These are phyloP conservation scores for Montifringilla adamsi DNA, from an alignment of 2,113 vertebrate species.

Conservation along the genomic window DNA sequence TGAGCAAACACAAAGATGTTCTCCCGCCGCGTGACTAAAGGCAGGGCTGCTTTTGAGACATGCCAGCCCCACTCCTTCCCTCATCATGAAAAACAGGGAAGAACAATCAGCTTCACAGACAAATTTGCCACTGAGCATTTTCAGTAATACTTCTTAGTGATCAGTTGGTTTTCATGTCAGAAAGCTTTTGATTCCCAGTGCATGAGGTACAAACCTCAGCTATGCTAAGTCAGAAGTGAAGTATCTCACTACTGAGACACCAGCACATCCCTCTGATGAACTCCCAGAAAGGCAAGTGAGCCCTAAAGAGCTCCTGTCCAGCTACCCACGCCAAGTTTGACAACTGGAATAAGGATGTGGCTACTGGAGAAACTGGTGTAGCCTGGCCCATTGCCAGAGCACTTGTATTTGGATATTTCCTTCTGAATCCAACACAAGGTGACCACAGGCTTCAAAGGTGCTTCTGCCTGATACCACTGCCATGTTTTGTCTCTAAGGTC, in stretches of 20 bases:
- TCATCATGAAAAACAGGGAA: slow-evolving; percentile 44
- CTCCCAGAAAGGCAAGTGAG: not conserved
- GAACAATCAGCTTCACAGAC: slow-evolving; percentile 44
- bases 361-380: not conserved
- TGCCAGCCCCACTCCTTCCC: not conserved
- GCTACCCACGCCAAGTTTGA: not conserved
- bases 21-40: slow-evolving; percentile 10
- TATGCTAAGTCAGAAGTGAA: not conserved
- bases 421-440: not conserved
- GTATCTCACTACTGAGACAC: not conserved
- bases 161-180: slow-evolving; percentile 22
- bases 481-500: not conserved
- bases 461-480: not conserved
- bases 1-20: not conserved
- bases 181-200: not conserved
- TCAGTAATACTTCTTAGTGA: not conserved
- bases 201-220: not conserved
- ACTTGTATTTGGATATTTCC: not conserved
- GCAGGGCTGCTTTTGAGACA: slow-evolving; percentile 35
- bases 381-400: not conserved
- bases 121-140: slow-evolving; percentile 36
- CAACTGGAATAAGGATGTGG: not conserved
- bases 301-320: not conserved
- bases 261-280: not conserved
- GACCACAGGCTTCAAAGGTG: not conserved